A percentile compares a stretch with the other conserved stretches of the same genome.
Conservation (phyloP, 1,140 invertebrate species). For the Neodiprion pinetum region DNA sequence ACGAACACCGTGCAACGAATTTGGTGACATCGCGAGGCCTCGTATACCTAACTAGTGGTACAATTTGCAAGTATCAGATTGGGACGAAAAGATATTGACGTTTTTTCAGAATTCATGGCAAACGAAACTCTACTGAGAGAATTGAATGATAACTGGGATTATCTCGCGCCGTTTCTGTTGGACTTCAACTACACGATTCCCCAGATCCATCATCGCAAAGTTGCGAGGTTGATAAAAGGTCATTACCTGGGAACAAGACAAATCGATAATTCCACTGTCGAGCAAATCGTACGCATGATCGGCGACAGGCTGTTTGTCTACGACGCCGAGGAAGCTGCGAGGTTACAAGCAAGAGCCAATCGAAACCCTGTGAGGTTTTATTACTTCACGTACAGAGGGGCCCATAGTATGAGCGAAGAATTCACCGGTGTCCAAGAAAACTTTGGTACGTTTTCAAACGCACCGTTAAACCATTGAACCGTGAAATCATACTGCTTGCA, state of each 20-base stretch:
- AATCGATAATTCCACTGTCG: slow-evolving; percentile 45
- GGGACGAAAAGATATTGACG: not conserved
- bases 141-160: slow-evolving; percentile 18
- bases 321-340: slow-evolving; percentile 64
- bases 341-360: slow-evolving; percentile 61
- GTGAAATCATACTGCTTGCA: not conserved
- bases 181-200: slow-evolving; percentile 17
- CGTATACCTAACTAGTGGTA: too few relatives aligned
- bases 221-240: slow-evolving; percentile 4
- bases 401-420: slow-evolving; percentile 54
- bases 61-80: too few relatives aligned
- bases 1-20: too few relatives aligned
- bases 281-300: slow-evolving; percentile 57
- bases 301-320: slow-evolving; percentile 67
- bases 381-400: slow-evolving; percentile 57
- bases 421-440: slow-evolving; percentile 48
- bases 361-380: slow-evolving; percentile 67
- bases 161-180: not conserved
- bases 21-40: too few relatives aligned
- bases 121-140: not conserved
- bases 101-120: not conserved
- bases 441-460: slow-evolving; percentile 56
- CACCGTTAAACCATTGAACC: too few relatives aligned
- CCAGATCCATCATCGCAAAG: not conserved
- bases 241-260: slow-evolving; percentile 28